These are phyloP conservation scores for Nannoperca obscura DNA, from an alignment of 2,797 vertebrate species.

Conservation along the genomic window DNA sequence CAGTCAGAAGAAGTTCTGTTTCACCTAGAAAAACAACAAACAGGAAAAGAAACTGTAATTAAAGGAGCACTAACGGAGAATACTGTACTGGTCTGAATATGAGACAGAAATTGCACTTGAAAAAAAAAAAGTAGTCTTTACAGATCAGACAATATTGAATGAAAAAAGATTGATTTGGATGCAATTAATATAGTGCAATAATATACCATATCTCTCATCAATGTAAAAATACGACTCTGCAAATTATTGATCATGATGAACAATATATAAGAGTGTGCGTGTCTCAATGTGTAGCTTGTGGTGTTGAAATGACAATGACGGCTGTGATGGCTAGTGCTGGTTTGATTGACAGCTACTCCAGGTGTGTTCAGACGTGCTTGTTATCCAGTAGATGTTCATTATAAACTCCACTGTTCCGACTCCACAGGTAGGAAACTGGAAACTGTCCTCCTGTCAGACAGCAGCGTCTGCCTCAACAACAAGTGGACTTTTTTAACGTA, in stretches of 20 bases:
- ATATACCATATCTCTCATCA: background rate
- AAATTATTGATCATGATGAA: too few relatives aligned
- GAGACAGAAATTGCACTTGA: too few relatives aligned
- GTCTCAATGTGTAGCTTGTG: background rate
- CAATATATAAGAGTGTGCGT: background rate
- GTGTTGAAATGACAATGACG: background rate
- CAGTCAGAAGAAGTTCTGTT: background rate
- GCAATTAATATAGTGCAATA: background rate
- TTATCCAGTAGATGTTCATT: slow-evolving; percentile 37
- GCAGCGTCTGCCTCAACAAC: background rate
- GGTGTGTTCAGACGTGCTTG: slow-evolving; percentile 23
- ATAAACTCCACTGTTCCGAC: slow-evolving; percentile 7
- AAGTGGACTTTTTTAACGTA: background rate
- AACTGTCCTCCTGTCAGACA: background rate
- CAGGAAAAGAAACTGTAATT: background rate
- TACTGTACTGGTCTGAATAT: background rate
- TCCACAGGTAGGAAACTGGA: slow-evolving; percentile 2
- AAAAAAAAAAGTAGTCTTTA: background rate
- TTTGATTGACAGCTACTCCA: slow-evolving; percentile 43
- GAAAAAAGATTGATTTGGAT: background rate
- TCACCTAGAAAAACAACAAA: background rate
- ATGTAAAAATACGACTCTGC: background rate
- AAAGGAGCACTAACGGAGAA: background rate
- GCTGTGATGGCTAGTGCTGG: background rate
- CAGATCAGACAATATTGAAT: background rate